Conservation (phyloP, 2,888 invertebrate species). For the Nasonia oneida region DNA sequence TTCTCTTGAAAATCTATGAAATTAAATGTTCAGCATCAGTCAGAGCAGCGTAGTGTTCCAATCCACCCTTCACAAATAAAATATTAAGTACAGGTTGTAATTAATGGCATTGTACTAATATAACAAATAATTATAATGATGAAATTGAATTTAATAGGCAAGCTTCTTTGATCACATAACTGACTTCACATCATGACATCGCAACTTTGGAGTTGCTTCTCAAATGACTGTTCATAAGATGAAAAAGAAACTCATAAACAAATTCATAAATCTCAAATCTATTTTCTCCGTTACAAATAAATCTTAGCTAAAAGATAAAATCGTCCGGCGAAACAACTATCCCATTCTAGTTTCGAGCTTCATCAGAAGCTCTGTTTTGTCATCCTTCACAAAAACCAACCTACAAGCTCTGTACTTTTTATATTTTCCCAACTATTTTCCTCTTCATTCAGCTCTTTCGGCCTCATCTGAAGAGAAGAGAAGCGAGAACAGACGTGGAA, state of each 20-base stretch:
- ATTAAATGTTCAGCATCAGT: background rate
- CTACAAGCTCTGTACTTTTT: background rate
- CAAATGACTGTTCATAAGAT: too few relatives aligned
- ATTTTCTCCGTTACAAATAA: background rate
- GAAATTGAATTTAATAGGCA: too few relatives aligned
- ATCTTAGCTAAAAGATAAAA: background rate
- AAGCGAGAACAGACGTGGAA: constrained; percentile 53
- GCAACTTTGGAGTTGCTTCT: too few relatives aligned
- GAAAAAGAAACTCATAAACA: too few relatives aligned
- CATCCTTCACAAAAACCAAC: background rate
- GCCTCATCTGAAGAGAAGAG: constrained; percentile 61
- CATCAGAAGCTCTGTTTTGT: constrained; percentile 32
- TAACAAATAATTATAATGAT: too few relatives aligned
- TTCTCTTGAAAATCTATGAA: background rate
- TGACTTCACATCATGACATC: too few relatives aligned
- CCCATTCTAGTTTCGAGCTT: background rate
- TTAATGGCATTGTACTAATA: too few relatives aligned
- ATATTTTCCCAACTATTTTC: constrained; percentile 58
- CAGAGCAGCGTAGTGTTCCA: too few relatives aligned
- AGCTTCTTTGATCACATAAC: too few relatives aligned
- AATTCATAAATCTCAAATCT: background rate
- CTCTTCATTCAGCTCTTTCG: background rate
- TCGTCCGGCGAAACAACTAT: background rate
- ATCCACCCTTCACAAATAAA: too few relatives aligned
- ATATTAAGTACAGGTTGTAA: too few relatives aligned